Conservation (phyloP, 2,888 invertebrate species). For the Limnephilus auricula region DNA sequence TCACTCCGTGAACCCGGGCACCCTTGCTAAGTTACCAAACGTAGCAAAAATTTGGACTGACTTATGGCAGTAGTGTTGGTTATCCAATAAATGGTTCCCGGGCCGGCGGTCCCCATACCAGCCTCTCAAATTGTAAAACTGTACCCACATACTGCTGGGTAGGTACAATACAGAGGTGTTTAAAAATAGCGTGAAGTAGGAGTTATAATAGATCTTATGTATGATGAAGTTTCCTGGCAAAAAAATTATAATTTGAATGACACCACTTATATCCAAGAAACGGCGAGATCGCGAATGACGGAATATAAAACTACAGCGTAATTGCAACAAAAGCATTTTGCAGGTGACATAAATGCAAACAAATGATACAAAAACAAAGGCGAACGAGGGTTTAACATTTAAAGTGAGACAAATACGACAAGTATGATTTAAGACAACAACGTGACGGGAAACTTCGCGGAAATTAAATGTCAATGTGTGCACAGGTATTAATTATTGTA, state of each 20-base stretch:
- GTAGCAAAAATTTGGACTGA: no score
- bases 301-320: background rate
- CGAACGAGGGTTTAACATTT: background rate
- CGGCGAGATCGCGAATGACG: background rate
- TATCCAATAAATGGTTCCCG: no score
- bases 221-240: background rate
- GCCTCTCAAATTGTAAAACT: no score
- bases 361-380: background rate
- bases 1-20: no score
- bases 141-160: no score
- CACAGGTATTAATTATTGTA: background rate
- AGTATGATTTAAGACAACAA: background rate
- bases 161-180: background rate
- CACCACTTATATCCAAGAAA: background rate
- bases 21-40: no score
- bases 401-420: background rate
- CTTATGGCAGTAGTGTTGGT: no score
- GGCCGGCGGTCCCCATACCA: no score
- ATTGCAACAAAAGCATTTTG: background rate
- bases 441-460: background rate
- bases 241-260: background rate
- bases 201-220: background rate
- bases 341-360: background rate
- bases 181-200: background rate
- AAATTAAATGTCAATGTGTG: background rate